A percentile compares a stretch with the other conserved stretches of the same genome.
These are phyloP conservation scores for Diplogasteroides magnus DNA, from an alignment of 1,140 invertebrate genomes.

Conservation along the genomic window DNA sequence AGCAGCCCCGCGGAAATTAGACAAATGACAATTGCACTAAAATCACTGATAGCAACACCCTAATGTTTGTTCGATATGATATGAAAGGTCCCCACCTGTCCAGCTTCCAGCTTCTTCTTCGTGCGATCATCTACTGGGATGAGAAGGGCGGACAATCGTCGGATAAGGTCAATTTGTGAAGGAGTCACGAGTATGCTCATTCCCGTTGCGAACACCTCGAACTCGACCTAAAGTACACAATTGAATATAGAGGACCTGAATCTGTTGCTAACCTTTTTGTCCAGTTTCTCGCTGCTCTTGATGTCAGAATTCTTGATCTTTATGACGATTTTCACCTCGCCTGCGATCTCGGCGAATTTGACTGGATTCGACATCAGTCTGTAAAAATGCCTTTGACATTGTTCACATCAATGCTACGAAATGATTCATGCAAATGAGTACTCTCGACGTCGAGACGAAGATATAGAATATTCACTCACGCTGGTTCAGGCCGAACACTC, in stretches of 20 bases:
- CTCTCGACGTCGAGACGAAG: too few species aligned
- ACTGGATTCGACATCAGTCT: conserved; percentile 22
- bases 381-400: too few species aligned
- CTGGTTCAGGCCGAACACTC: not conserved
- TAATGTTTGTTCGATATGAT: too few species aligned
- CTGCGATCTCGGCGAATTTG: conserved; percentile 17
- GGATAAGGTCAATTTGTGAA: conserved; percentile 22
- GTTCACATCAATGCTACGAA: too few species aligned
- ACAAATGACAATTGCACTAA: too few species aligned
- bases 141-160: not conserved
- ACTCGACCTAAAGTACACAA: conserved; percentile 8
- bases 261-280: conserved; percentile 10
- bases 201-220: conserved; percentile 10
- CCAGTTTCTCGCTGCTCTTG: not conserved
- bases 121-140: not conserved
- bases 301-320: conserved; percentile 16
- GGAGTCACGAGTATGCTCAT: conserved; percentile 16
- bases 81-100: not conserved
- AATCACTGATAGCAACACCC: too few species aligned
- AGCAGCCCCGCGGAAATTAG: too few species aligned
- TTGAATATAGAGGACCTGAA: conserved; percentile 4
- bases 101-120: not conserved
- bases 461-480: too few species aligned
- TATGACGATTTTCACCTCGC: conserved; percentile 7
- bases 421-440: too few species aligned